Base-by-base conservation (phyloP, 2,888 invertebrate species). In the Drosophila kanekoi region DNA sequence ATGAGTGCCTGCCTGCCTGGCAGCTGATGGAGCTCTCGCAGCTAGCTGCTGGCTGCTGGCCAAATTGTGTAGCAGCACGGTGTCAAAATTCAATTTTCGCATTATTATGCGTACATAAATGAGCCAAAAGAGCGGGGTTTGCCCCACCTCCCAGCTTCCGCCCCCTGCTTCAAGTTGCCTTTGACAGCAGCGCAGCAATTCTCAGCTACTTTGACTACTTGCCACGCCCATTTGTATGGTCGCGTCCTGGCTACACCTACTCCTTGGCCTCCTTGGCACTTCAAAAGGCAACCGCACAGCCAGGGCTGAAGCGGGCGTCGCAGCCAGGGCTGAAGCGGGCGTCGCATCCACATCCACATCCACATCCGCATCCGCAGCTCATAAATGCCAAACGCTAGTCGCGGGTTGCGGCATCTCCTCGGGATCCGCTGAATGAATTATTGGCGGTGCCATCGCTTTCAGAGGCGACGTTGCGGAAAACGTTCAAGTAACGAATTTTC, bases 11-110 rank as follows among this genome's bases (percentile, higher is more conserved):
- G 6, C 20, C 4, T 20, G 35, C 13, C n/a, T 8, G 18, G 43
- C 4, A 3, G 28, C 1, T 16, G 40, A 10, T 13, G 43, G 8
- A 35, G 13, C 13, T 11, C 11, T 1, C 4, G 11, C 11, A 1
- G 8, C 59, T 44, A 59, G 53, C 67, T 43, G 47, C 33, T 44
- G 69, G 53, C 67, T 43, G 47, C 33, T 41, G 16, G 51, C 51
- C 75, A 72, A 71, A 75, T 51, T 71, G 57, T 71, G 57, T 58
- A 43, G 52, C 70, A 75, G 61, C 58, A 68, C 86, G 60, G 78
- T 84, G 82, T 87, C 85, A 82, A 82, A 89, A 89, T 89, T 90
- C 75, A 89, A 89, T 90, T 89, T 89, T 68, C 75, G 68, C 81
- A 80, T 81, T 79, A 74, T 76, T 70, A 69, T 81, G 70, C 65